phyloP scores from a whole-genome alignment of 2,888 invertebrate species.

The Eumacrocentrus americanus region DNA sequence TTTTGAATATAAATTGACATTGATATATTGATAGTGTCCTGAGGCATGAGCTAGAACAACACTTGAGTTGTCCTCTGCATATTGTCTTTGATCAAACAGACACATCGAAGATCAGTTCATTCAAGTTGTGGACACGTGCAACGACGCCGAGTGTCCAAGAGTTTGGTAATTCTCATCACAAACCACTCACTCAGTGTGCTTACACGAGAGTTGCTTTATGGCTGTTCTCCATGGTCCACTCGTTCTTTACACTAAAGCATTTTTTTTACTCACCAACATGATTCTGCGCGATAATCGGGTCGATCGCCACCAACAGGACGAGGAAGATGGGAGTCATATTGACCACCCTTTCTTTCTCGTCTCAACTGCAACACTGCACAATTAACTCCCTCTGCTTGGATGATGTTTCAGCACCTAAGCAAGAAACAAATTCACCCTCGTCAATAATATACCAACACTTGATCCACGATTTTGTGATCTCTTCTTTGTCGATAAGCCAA shows the following conservation, averaged over 20 bases:
- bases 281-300: slow-evolving; percentile 59
- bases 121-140: not conserved
- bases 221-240: slow-evolving; percentile 1
- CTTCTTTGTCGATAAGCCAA: not conserved
- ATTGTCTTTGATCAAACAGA: not conserved
- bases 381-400: slow-evolving; percentile 46
- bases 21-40: not conserved
- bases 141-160: not conserved
- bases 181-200: slow-evolving; percentile 23
- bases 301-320: slow-evolving; percentile 61
- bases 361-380: slow-evolving; percentile 57
- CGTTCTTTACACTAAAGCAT: slow-evolving; percentile 32
- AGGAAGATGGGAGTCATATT: slow-evolving; percentile 61
- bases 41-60: too few relatives aligned
- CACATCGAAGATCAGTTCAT: not conserved
- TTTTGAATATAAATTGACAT: too few relatives aligned
- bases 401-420: slow-evolving; percentile 50
- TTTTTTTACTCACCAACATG: slow-evolving; percentile 56
- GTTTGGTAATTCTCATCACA: slow-evolving; percentile 28
- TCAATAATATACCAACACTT: slow-evolving; percentile 51
- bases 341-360: slow-evolving; percentile 58
- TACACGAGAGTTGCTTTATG: not conserved
- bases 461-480: slow-evolving; percentile 17
- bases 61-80: too few relatives aligned
- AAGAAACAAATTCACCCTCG: slow-evolving; percentile 48